Percentiles rank a stretch among this genome's conserved stretches.
phyloP scores from a whole-genome alignment of 2,113 vertebrate species.

The Diphyllodes magnificus region DNA sequence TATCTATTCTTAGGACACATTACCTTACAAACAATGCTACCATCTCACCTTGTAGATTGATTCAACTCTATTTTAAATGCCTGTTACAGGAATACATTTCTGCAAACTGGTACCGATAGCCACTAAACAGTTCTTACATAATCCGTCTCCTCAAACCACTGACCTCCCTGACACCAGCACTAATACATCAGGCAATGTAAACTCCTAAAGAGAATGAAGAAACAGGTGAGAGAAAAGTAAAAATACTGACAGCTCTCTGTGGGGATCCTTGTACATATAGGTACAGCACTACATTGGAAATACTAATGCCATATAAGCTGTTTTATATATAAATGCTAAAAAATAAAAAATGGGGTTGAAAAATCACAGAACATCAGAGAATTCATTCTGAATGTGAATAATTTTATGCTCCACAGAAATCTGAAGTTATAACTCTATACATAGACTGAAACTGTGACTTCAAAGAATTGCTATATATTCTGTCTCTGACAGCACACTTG shows the following conservation, averaged over 20 bases:
- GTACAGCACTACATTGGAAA: neutral
- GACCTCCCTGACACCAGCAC: neutral
- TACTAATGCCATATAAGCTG: neutral
- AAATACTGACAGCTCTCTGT: neutral
- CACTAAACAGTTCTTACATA: neutral
- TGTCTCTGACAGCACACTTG: neutral
- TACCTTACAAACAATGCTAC: neutral
- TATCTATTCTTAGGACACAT: neutral
- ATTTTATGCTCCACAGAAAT: neutral
- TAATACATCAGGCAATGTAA: neutral
- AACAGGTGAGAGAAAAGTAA: neutral
- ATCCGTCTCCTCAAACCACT: neutral
- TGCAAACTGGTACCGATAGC: neutral
- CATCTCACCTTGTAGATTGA: neutral
- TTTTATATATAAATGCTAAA: neutral
- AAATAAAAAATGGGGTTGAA: neutral
- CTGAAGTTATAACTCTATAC: neutral
- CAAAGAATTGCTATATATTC: neutral
- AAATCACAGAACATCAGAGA: neutral
- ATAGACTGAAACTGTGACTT: conserved; percentile 4
- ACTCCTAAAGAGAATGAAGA: neutral
- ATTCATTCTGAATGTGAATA: neutral
- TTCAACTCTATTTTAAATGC: neutral
- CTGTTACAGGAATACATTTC: neutral
- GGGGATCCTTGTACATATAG: neutral